These are phyloP conservation scores for Nothobranchius kuhntae DNA, from an alignment of 2,113 vertebrate genomes.

Conservation along the genomic window DNA sequence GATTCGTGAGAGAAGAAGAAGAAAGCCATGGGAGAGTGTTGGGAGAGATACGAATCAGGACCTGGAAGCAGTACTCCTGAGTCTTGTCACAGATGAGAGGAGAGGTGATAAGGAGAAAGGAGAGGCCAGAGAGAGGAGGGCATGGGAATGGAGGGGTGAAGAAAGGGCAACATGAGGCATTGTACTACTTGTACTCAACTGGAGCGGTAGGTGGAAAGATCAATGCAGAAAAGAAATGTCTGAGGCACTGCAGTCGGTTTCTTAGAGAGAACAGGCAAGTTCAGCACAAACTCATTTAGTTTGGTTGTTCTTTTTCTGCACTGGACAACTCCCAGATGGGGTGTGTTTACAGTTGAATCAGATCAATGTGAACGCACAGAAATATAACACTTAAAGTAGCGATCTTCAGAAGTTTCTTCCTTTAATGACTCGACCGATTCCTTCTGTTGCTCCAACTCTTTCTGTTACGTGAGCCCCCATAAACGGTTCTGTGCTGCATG, in stretches of 20 bases:
- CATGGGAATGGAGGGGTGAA: constrained; percentile 37
- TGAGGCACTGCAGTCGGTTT: constrained; percentile 25
- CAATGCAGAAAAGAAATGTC: constrained; percentile 44
- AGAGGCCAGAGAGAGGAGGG: constrained; percentile 44
- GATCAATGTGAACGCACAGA: constrained; percentile 16
- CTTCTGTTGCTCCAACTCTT: too few relatives aligned
- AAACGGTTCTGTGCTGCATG: too few relatives aligned
- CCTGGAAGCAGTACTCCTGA: constrained; percentile 64
- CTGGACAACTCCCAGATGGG: constrained; percentile 10
- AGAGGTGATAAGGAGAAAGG: constrained; percentile 50
- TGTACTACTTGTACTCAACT: constrained; percentile 36
- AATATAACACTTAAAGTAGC: background rate
- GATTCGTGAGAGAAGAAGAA: constrained; percentile 6
- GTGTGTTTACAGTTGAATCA: background rate
- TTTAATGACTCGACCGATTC: too few relatives aligned
- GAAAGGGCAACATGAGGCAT: constrained; percentile 41
- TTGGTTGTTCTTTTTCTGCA: constrained; percentile 35
- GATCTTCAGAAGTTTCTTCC: background rate
- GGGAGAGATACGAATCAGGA: constrained; percentile 63
- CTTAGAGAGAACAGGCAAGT: constrained; percentile 25
- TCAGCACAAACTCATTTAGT: constrained; percentile 16
- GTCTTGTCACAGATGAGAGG: constrained; percentile 65
- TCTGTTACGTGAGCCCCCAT: too few relatives aligned
- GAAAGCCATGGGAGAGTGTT: constrained; percentile 18
- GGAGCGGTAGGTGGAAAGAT: constrained; percentile 37